A percentile compares a stretch with the other conserved stretches of the same genome.
These are phyloP conservation scores for Carabus problematicus DNA, from an alignment of 2,888 invertebrate genomes.

Conservation along the genomic window DNA sequence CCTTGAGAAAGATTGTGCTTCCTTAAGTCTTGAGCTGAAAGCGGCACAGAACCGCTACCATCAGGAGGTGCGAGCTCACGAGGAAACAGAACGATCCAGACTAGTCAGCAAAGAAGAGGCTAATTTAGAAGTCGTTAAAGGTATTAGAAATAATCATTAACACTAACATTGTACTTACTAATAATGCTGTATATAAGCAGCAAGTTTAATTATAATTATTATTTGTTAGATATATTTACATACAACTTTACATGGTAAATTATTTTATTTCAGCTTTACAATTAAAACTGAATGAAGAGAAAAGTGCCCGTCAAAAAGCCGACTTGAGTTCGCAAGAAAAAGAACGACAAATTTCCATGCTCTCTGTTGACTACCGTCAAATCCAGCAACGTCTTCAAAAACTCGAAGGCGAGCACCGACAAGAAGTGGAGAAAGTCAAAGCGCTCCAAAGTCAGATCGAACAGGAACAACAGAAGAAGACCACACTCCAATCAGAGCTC, in stretches of 20 bases:
- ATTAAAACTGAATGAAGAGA: constrained; percentile 91
- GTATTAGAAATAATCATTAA: constrained; percentile 59
- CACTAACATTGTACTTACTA: neutral
- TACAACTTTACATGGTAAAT: constrained; percentile 11
- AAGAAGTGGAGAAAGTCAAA: constrained; percentile 86
- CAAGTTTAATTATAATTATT: neutral
- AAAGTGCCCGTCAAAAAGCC: constrained; percentile 82
- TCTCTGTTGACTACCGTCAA: constrained; percentile 94
- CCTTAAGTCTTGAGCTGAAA: constrained; percentile 83
- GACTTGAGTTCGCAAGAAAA: constrained; percentile 90
- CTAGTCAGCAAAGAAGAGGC: constrained; percentile 90
- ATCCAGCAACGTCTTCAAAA: constrained; percentile 89
- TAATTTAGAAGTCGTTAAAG: constrained; percentile 90
- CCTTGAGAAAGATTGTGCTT: constrained; percentile 88
- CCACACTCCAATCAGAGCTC: constrained; percentile 82
- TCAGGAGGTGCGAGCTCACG: constrained; percentile 86
- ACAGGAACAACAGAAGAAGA: constrained; percentile 88
- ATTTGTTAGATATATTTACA: constrained; percentile 40
- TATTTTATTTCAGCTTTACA: constrained; percentile 75
- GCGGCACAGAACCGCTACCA: constrained; percentile 83
- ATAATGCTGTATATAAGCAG: neutral
- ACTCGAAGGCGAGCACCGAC: constrained; percentile 88
- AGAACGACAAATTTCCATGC: constrained; percentile 93
- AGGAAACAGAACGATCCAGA: constrained; percentile 85
- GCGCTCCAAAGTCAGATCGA: constrained; percentile 87